Conservation (phyloP, 92 coral and sea anemone species). For the Phenganax marumi region DNA sequence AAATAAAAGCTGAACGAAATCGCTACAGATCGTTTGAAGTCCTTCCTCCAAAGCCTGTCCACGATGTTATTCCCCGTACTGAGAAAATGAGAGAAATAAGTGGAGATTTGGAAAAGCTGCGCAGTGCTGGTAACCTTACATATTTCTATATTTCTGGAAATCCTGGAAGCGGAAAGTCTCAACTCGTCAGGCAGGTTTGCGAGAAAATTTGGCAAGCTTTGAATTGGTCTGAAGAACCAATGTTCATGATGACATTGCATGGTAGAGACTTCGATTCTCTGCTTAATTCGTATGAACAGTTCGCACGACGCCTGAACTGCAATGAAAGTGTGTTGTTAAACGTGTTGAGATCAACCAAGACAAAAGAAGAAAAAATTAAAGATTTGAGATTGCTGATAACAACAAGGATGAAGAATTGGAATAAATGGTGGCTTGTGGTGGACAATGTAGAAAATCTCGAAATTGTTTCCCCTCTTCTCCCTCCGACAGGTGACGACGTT, state of each 20-base stretch:
- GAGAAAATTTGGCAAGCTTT: not conserved
- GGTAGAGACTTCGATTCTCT: not conserved
- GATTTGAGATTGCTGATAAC: not conserved
- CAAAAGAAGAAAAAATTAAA: not conserved
- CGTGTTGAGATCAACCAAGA: not conserved
- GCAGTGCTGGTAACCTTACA: not conserved
- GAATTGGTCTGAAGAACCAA: not conserved
- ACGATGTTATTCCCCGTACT: constrained; percentile 7
- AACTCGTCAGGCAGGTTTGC: not conserved
- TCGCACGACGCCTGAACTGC: not conserved
- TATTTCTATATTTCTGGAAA: not conserved
- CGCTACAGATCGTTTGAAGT: not conserved
- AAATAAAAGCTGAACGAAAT: not conserved
- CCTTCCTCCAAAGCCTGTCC: constrained; percentile 17
- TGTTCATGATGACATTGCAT: not conserved
- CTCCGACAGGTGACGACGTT: constrained; percentile 11
- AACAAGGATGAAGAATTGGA: not conserved
- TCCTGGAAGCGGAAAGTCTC: not conserved
- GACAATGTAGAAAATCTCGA: not conserved
- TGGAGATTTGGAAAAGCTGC: not conserved
- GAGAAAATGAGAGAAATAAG: not conserved
- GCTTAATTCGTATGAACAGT: not conserved
- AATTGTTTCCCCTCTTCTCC: constrained; percentile 12
- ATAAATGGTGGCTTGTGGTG: not conserved
- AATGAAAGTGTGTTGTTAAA: not conserved